Evolutionary conservation across 2,797 vertebrate species (phyloP), one percentile per base, ranked within the genome.

Genomic region (Hirundo rustica): DNA sequence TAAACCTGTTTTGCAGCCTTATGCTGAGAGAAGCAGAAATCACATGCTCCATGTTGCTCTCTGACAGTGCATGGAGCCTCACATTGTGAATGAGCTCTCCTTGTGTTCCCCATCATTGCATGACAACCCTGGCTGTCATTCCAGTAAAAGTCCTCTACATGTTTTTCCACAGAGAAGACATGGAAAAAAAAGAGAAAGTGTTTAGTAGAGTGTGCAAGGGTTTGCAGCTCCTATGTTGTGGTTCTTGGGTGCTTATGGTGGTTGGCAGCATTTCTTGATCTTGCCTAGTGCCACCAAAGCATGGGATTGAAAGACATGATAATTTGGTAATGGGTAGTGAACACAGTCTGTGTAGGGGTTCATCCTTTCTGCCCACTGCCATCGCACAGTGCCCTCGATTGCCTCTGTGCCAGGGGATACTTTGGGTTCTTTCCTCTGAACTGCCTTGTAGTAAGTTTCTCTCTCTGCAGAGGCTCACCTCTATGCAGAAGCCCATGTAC

Each of bases 1-100:
- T 89, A 95, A 96, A 88, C 21, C 55, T 89, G 60, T 58, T 93
- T 96, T 95, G 60, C 60, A 86, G 29, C 47, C 29, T 79, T 87
- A 60, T 0, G 0, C 66, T 76, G 88, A 53, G 53, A 76, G 51
- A 68, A 83, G 36, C 34, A 84, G 30, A 89, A 91, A 16, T 66
- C 66, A 22, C 7, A 16, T 40, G 50, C 30, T 89, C 19, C 11
- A 6, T 9, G 4, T 9, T 61, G 36, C 40, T 64, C 74, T 38
- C 60, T 61, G 71, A 9, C 1, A 15, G 21, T 34, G 30, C 16
- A 13, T 32, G 50, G 75, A 86, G 57, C n/a, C n/a, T 66, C 21
- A 48, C 60, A 51, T 22, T 58, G 66, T 40, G 15, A 18, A 61
- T 75, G 65, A 71, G 42, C 60, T 91, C 30, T 71, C 9, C 16